These are phyloP conservation scores for Struthidea cinerea DNA, from an alignment of 2,113 vertebrate genomes.

Conservation along the genomic window DNA sequence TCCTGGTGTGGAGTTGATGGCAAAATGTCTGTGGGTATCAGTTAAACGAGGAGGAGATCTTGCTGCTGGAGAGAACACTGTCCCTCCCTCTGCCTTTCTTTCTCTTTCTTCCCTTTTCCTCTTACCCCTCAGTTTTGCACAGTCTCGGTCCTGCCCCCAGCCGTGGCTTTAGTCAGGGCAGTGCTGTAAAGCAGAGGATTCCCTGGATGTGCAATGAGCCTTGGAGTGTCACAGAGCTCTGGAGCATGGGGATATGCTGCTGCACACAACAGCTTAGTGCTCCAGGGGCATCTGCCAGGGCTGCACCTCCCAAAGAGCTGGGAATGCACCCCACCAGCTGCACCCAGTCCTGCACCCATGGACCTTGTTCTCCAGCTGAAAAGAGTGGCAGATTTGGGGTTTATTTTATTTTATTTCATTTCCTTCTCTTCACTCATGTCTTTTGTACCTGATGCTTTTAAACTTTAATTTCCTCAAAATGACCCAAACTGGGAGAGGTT, in stretches of 20 bases:
- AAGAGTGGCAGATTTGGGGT: not conserved
- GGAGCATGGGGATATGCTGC: not conserved
- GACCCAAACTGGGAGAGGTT: not conserved
- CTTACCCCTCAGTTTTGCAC: not conserved
- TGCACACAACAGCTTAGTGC: not conserved
- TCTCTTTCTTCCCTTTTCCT: not conserved
- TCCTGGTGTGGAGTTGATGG: not conserved
- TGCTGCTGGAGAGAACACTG: not conserved
- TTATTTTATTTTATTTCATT: not conserved
- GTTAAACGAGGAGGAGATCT: not conserved
- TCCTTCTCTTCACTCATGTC: not conserved
- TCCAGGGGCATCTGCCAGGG: not conserved
- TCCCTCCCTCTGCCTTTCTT: not conserved
- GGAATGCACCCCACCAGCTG: not conserved
- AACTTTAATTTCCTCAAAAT: not conserved
- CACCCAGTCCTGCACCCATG: not conserved
- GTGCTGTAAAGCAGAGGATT: not conserved
- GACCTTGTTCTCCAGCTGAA: not conserved
- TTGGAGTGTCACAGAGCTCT: rapidly evolving
- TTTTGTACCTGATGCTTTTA: not conserved
- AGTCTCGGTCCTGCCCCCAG: not conserved
- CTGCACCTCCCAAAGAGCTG: not conserved
- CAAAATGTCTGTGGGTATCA: not conserved
- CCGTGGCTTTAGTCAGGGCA: not conserved
- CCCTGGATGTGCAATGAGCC: not conserved